Percentiles rank a stretch among this genome's conserved stretches.
Conservation (phyloP, 2,113 vertebrate genomes). For the Danionella cerebrum region DNA sequence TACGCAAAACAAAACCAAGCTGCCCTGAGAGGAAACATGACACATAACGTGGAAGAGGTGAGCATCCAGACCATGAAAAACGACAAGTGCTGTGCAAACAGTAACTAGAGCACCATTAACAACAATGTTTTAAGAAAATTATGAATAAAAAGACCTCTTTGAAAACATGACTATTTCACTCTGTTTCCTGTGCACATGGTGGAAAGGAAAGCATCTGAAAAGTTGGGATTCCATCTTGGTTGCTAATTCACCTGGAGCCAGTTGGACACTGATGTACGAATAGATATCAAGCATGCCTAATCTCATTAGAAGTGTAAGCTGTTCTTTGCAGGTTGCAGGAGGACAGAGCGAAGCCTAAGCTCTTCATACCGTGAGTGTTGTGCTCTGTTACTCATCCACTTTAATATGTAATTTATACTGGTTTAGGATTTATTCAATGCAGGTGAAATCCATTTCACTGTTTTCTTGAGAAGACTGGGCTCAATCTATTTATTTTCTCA, state of each 20-base stretch:
- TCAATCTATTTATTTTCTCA: neutral
- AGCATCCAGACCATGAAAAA: constrained; percentile 19
- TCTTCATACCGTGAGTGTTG: neutral
- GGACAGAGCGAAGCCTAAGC: constrained; percentile 28
- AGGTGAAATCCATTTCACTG: neutral
- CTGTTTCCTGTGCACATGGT: constrained; percentile 52
- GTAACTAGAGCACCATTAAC: neutral
- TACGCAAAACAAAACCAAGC: constrained; percentile 43
- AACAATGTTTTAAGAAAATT: constrained; percentile 28
- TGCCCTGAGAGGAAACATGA: constrained; percentile 22
- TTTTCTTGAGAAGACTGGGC: neutral
- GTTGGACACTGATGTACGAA: constrained; percentile 37
- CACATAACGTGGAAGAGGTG: neutral
- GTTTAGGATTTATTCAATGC: neutral
- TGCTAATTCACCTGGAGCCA: constrained; percentile 47
- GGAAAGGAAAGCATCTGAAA: constrained; percentile 46
- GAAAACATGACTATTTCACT: no score
- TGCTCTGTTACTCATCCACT: neutral
- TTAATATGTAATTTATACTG: neutral
- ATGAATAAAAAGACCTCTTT: no score
- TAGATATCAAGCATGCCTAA: constrained; percentile 53
- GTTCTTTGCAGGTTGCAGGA: constrained; percentile 52
- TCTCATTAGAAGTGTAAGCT: constrained; percentile 57
- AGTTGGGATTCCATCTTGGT: constrained; percentile 16
- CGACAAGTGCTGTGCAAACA: constrained; percentile 14